Evolutionary conservation across 2,797 vertebrate genomes (phyloP), one percentile per base, ranked within the genome.

Genomic region (Hoplostethus atlanticus): DNA sequence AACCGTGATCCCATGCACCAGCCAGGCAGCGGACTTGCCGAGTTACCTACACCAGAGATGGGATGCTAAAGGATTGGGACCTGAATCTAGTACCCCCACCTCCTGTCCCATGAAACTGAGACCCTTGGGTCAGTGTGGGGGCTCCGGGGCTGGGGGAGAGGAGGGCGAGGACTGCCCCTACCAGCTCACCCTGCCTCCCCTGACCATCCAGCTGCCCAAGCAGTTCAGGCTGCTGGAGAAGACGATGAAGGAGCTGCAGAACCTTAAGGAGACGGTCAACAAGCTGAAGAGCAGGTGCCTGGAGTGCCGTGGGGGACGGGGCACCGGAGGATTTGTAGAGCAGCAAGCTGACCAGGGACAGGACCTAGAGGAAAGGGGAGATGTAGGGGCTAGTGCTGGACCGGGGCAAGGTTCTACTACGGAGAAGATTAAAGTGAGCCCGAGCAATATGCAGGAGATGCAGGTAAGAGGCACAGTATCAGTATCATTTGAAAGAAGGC

Each of bases 161-260:
- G 91, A 92, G 0, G 93, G 85, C 8, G 96, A 95, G 6, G 94
- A 96, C 5, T 99, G 98, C 74, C 93, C 94, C 0, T 98, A 97
- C 77, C 96, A 97, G 93, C 89, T 99, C 81, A 95, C 88, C 58
- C 82, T 99, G 87, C 98, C 98, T 52, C 92, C 95, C 0, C 91
- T 99, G 89, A 96, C 96, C 60, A 91, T 99, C 65, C 96, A 98
- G 93, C 92, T 99, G 69, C 97, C 98, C 6, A 95, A 92, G 88
- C 94, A 97, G 89, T 95, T 97, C 77, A 90, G 92, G 79, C 89
- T 96, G 81, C 91, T 99, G 65, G 96, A 98, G 85, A 97, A 96
- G 90, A 96, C 96, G 4, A 86, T 98, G 82, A 96, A 96, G 87
- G 97, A 99, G 85, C 93, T 99, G 59, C 95, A 96, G 90, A 96